Percentiles rank a stretch among this genome's conserved stretches.
Evolutionary conservation across 2,797 vertebrate genomes (phyloP).

Genomic region (Sebastes trivittatus): DNA sequence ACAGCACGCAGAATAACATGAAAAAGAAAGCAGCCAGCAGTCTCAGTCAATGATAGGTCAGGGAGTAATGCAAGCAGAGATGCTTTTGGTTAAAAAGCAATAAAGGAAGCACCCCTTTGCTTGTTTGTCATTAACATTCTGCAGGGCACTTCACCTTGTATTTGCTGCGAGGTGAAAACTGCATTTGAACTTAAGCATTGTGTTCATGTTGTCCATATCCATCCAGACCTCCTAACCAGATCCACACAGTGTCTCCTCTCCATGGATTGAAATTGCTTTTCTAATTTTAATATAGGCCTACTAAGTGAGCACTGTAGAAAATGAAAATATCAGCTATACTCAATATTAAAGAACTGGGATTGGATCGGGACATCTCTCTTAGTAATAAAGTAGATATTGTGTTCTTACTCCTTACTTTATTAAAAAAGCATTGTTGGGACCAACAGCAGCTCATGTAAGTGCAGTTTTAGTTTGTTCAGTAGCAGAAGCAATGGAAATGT

Average conservation of each 20-base stretch:
- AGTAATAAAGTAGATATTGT: constrained; percentile 37
- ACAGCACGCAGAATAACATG: background rate
- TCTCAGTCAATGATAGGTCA: background rate
- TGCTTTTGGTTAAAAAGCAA: background rate
- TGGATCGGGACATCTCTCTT: background rate
- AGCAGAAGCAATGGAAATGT: constrained; percentile 5
- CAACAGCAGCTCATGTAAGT: background rate
- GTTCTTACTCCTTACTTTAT: constrained; percentile 12
- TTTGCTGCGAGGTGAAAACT: background rate
- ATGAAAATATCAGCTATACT: background rate
- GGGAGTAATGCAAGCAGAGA: background rate
- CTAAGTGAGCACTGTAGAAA: background rate
- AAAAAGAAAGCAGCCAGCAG: background rate
- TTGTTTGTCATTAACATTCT: background rate
- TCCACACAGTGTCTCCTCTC: background rate
- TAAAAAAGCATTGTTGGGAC: background rate
- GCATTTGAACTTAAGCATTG: background rate
- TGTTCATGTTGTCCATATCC: background rate
- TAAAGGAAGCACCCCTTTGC: background rate
- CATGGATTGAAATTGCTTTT: background rate
- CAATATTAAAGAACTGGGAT: background rate
- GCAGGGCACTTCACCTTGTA: background rate
- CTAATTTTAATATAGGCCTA: background rate
- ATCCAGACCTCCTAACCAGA: background rate
- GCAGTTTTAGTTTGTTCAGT: background rate